These are phyloP conservation scores for Drosophila micromelanica DNA, from an alignment of 1,140 invertebrate species.

Conservation along the genomic window DNA sequence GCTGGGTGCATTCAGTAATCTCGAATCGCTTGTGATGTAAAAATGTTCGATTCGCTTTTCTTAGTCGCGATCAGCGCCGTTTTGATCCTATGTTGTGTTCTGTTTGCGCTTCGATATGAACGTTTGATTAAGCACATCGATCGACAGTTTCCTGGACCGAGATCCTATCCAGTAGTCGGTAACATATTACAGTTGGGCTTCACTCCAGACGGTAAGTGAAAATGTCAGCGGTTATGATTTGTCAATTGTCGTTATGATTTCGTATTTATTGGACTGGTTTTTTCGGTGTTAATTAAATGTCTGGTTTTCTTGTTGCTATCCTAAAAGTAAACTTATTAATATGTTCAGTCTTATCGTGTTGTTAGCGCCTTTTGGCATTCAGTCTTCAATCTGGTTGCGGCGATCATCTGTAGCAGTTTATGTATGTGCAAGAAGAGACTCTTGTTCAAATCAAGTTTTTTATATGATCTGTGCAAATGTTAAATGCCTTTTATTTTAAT, in stretches of 20 bases:
- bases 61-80: slow-evolving; percentile 14
- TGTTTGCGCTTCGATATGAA: slow-evolving; percentile 15
- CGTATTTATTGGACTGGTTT: slow-evolving; percentile 24
- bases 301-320: slow-evolving; percentile 34
- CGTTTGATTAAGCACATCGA: slow-evolving; percentile 17
- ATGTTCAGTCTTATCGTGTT: slow-evolving; percentile 31
- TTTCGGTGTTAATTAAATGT: slow-evolving; percentile 32
- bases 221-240: slow-evolving; percentile 9
- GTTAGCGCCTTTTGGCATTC: slow-evolving; percentile 70
- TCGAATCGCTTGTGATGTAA: slow-evolving; percentile 10
- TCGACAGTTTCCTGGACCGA: slow-evolving; percentile 36
- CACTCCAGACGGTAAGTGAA: slow-evolving; percentile 45
- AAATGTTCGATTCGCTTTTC: slow-evolving; percentile 28
- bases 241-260: slow-evolving; percentile 13
- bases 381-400: slow-evolving; percentile 22
- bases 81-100: slow-evolving; percentile 16
- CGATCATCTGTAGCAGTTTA: slow-evolving; percentile 19
- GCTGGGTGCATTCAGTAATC: slow-evolving; percentile 23
- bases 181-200: slow-evolving; percentile 48
- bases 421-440: slow-evolving; percentile 3
- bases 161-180: slow-evolving; percentile 28
- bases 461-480: slow-evolving; percentile 1
- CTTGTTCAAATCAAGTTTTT: slow-evolving; percentile 26
- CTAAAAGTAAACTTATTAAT: slow-evolving; percentile 33
- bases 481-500: slow-evolving; percentile 5